Conservation (phyloP, 2,797 vertebrate species). For the Triplophysa yarkandensis region DNA sequence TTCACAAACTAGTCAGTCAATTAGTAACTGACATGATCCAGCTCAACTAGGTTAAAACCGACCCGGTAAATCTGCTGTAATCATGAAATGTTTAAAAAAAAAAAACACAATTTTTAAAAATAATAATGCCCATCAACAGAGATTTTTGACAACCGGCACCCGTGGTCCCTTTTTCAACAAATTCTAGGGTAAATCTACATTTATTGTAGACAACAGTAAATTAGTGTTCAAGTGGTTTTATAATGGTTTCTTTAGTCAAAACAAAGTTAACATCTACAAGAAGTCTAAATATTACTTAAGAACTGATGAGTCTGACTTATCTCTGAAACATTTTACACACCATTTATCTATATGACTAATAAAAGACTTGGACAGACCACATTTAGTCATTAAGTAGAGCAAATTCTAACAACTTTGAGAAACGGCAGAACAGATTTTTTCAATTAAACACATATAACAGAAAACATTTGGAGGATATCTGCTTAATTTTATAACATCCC, state of each 20-base stretch:
- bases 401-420: not conserved
- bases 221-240: too few relatives aligned
- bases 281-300: not conserved
- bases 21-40: not conserved
- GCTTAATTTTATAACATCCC: too few relatives aligned
- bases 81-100: too few relatives aligned
- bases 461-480: not conserved
- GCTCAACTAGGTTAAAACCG: not conserved
- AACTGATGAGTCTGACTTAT: not conserved
- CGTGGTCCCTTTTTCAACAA: too few relatives aligned
- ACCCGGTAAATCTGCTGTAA: not conserved
- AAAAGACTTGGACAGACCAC: not conserved
- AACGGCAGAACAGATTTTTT: not conserved
- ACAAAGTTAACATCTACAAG: not conserved
- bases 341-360: not conserved
- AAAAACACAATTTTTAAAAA: too few relatives aligned
- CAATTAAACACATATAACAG: not conserved
- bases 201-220: not conserved
- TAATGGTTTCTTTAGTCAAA: too few relatives aligned
- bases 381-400: too few relatives aligned
- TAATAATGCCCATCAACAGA: too few relatives aligned
- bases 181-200: not conserved
- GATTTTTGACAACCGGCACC: too few relatives aligned
- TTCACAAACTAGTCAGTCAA: not conserved
- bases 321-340: not conserved